phyloP scores from a whole-genome alignment of 1,140 invertebrate species.

The Atta colombica region DNA sequence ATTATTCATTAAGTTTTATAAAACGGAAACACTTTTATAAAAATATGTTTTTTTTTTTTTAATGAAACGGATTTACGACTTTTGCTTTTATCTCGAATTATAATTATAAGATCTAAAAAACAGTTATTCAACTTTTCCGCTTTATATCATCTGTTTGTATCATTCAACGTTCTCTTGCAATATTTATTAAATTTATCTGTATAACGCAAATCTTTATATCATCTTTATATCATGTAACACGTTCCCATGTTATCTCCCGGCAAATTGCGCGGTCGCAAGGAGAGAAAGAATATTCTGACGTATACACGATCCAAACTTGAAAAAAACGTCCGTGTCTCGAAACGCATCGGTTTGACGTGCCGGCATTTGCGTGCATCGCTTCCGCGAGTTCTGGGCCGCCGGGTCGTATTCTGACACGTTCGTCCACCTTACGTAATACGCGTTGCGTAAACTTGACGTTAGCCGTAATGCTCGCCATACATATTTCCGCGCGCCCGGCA shows the following conservation, averaged over 20 bases:
- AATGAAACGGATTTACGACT: not conserved
- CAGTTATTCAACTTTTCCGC: not conserved
- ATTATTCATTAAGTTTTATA: not conserved
- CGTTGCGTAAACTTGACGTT: conserved; percentile 76
- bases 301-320: conserved; percentile 5
- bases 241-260: not conserved
- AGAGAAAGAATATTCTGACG: not conserved
- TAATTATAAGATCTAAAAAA: not conserved
- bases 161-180: not conserved
- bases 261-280: not conserved
- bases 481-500: conserved; percentile 74
- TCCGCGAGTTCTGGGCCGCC: conserved; percentile 35
- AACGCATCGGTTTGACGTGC: conserved; percentile 44
- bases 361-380: conserved; percentile 38
- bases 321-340: not conserved
- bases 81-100: not conserved
- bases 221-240: not conserved
- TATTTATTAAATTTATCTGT: not conserved
- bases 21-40: not conserved
- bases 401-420: conserved; percentile 69
- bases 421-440: conserved; percentile 74
- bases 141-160: not conserved
- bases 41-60: not conserved
- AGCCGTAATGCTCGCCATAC: conserved; percentile 68
- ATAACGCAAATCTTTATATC: not conserved